phyloP scores from a whole-genome alignment of 2,113 vertebrate species.

The human region GRCh38 chr2:35173501-35174000 shows the following conservation, averaged over 20 bases:
- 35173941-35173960: not conserved
- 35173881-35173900: not conserved
- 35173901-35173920: not conserved
- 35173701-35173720: not conserved
- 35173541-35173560: not conserved
- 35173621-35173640: not conserved
- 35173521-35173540: not conserved
- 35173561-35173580: not conserved
- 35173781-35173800: not conserved
- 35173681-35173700: not conserved
- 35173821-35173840: not conserved
- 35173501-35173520: not conserved
- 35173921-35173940: not conserved
- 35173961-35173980: not conserved
- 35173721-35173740: not conserved
- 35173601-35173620: not conserved
- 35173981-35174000: not conserved
- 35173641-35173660: not conserved
- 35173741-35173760: not conserved
- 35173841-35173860: not conserved
- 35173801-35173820: constrained; percentile 36
- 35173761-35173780: not conserved
- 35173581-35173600: not conserved
- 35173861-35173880: not conserved
- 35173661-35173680: not conserved